phyloP scores from a whole-genome alignment of 2,888 invertebrate species.

The Harmothoe impar region DNA sequence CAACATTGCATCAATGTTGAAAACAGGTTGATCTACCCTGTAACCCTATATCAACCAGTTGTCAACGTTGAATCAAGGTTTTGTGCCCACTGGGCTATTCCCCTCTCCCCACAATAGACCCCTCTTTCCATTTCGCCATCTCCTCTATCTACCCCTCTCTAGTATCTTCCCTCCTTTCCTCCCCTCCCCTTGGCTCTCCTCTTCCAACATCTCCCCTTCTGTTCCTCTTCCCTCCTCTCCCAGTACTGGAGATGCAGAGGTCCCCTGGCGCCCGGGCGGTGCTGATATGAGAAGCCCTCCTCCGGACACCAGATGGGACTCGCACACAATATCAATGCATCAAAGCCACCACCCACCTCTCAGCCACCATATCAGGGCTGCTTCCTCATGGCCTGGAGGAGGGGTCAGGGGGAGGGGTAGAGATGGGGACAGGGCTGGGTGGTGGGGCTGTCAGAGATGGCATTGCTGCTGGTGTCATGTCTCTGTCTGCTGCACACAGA shows the following conservation, averaged over 20 bases:
- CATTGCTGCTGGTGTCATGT: not conserved
- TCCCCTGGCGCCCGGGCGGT: not conserved
- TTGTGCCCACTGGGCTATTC: no score
- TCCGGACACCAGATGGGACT: constrained; percentile 27
- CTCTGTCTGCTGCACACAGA: not conserved
- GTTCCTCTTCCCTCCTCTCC: not conserved
- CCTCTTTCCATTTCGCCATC: no score
- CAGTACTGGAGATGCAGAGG: not conserved
- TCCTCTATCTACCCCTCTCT: no score
- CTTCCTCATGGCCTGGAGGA: not conserved
- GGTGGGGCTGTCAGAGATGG: not conserved
- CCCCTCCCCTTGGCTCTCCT: no score
- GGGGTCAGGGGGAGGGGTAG: not conserved
- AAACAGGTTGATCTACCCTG: no score
- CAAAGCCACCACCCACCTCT: constrained; percentile 49
- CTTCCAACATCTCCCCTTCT: no score
- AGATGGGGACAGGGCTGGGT: not conserved
- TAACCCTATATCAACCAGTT: no score
- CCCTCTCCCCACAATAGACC: not conserved
- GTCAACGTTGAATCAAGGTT: no score
- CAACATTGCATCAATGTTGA: no score
- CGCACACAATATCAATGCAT: constrained; percentile 57
- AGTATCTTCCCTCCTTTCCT: no score
- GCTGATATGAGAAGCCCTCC: constrained; percentile 54
- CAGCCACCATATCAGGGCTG: constrained; percentile 11